Conservation (phyloP, 2,113 vertebrate species). For the Microtus ochrogaster region DNA sequence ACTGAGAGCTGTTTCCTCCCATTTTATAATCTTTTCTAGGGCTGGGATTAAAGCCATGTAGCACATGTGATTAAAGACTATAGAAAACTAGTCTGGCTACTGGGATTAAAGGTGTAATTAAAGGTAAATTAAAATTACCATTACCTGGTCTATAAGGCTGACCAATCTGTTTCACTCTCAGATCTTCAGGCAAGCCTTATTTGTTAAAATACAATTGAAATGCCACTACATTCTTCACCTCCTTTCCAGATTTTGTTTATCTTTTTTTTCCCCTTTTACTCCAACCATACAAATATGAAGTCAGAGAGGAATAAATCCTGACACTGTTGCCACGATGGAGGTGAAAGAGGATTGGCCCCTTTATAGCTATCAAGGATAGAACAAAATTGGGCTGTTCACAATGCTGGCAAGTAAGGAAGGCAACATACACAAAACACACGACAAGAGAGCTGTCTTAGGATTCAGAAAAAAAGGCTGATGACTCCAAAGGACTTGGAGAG, state of each 20-base stretch:
- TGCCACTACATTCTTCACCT: constrained; percentile 27
- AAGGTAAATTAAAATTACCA: no score
- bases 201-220: no score
- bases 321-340: constrained; percentile 40
- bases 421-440: constrained; percentile 44
- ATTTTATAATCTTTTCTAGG: no score
- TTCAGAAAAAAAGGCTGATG: constrained; percentile 7
- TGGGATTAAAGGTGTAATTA: no score
- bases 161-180: no score
- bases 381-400: constrained; percentile 44
- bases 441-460: constrained; percentile 30
- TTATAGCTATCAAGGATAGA: constrained; percentile 45
- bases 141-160: no score
- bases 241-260: constrained; percentile 62
- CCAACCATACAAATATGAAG: constrained; percentile 50
- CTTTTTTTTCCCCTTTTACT: background rate
- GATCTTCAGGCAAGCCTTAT: no score
- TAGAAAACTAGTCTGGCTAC: no score
- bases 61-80: no score
- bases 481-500: constrained; percentile 39
- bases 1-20: no score
- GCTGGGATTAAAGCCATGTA: no score
- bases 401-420: constrained; percentile 33
- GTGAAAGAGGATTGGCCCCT: constrained; percentile 54
- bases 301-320: constrained; percentile 19